A percentile compares a stretch with the other conserved stretches of the same genome.
phyloP scores from a whole-genome alignment of 37 sponge, comb jelly and placozoan species.

The Hormiphora californensis region DNA sequence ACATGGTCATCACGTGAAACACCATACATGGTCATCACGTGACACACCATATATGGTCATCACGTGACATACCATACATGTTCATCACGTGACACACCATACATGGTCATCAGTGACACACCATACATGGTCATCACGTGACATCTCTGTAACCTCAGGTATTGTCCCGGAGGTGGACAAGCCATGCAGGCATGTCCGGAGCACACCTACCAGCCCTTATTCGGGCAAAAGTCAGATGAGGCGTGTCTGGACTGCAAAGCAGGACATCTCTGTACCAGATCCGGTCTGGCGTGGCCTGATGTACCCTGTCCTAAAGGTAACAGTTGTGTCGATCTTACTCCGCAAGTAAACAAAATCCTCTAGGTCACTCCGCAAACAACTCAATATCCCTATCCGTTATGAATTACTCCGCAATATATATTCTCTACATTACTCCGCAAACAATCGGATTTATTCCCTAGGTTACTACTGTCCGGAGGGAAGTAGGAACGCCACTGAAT shows the following conservation, averaged over 20 bases:
- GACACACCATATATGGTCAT: too few relatives aligned
- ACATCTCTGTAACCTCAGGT: background rate
- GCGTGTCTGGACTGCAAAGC: background rate
- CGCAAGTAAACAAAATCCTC: background rate
- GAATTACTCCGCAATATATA: too few relatives aligned
- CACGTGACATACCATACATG: too few relatives aligned
- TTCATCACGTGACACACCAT: too few relatives aligned
- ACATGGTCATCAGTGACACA: too few relatives aligned
- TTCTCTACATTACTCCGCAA: too few relatives aligned
- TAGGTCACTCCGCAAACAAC: too few relatives aligned
- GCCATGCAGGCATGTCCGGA: conserved; percentile 13
- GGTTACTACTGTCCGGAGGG: conserved; percentile 58
- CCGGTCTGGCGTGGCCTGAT: background rate
- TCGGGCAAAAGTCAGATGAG: background rate
- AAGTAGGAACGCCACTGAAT: background rate
- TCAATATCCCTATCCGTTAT: too few relatives aligned
- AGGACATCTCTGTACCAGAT: conserved; percentile 24
- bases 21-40: too few relatives aligned
- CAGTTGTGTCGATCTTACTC: background rate
- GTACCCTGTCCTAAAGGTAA: conserved; percentile 44
- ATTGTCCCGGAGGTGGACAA: conserved; percentile 17
- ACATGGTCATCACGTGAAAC: too few relatives aligned
- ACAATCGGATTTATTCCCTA: background rate
- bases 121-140: too few relatives aligned
- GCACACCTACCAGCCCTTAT: conserved; percentile 16